Evolutionary conservation across 2,797 vertebrate species (phyloP), one percentile per base, ranked within the genome.

Genomic region (Xenops minutus): DNA sequence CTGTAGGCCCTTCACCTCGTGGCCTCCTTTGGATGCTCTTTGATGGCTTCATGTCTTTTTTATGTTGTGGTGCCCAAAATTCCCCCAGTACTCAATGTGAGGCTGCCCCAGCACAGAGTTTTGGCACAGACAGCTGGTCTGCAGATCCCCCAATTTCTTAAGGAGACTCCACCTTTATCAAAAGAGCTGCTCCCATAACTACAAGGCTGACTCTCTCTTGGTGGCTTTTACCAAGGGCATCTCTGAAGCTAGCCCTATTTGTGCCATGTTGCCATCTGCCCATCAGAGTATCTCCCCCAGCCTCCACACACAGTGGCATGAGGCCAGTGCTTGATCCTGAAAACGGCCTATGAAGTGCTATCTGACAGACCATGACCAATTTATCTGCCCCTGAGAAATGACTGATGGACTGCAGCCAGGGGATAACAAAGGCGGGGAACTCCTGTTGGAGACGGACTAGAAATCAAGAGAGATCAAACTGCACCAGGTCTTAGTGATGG

Each of bases 251-350:
- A 86, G 48, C 18, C 41, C 39, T 9, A 1, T 71, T 68, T 78
- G 55, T 43, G 55, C 71, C 43, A 8, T 4, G 19, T 5, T 71
- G 44, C 18, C 74, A 20, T 23, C 27, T 64, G 46, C 73, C 74
- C 34, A 30, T n/a, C n/a, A 48, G 44, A 20, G 4, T 48, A 17
- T 48, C 23, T 81, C 2, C 8, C 43, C 9, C 34, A 68, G 36
- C 43, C 30, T 36, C 61, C 43, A 54, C 37, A 14, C 10, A 39
- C 14, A 49, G 30, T 8, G 12, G 18, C 68, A 46, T 0, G 0
- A 64, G 63, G 44, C 49, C 61, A 63, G 62, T 34, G 24, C 62
- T 63, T 56, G 48, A 79, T 55, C 58, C 59, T 58, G 26, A 16
- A 56, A 73, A 46, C 5, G 2, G 30, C 34, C 56, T 30, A 3